These are phyloP conservation scores for Andricus quercusramuli DNA, from an alignment of 2,888 invertebrate genomes.

Conservation along the genomic window DNA sequence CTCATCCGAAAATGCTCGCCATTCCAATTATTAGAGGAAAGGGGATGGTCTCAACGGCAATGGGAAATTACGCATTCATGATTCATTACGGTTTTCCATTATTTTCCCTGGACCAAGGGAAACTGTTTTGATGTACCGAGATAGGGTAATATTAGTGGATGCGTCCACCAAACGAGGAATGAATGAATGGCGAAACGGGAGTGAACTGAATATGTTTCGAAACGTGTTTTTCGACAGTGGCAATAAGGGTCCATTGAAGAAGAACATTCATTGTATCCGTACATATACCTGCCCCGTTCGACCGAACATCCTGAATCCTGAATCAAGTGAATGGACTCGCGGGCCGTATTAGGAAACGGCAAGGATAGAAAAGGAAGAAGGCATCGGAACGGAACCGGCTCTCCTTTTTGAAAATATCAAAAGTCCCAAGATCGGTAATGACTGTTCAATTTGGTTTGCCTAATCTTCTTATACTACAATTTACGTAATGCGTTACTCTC, in stretches of 20 bases:
- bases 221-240: constrained; percentile 61
- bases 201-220: constrained; percentile 53
- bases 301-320: constrained; percentile 68
- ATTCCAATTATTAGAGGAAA: constrained; percentile 53
- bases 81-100: constrained; percentile 46
- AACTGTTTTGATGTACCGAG: constrained; percentile 53
- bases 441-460: constrained; percentile 57
- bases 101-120: constrained; percentile 45
- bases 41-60: constrained; percentile 41
- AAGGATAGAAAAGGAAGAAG: constrained; percentile 49
- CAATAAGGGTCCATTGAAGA: constrained; percentile 67
- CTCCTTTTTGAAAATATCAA: constrained; percentile 53
- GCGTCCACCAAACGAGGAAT: constrained; percentile 40
- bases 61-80: constrained; percentile 54
- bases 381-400: constrained; percentile 59
- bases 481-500: constrained; percentile 52
- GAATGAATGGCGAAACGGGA: constrained; percentile 40
- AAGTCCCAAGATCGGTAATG: constrained; percentile 58
- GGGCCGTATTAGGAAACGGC: constrained; percentile 53
- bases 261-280: constrained; percentile 64
- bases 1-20: neutral
- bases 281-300: constrained; percentile 66
- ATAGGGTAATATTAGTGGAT: constrained; percentile 43
- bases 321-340: constrained; percentile 53
- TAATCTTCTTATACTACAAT: constrained; percentile 58